Conservation (phyloP, 2,113 vertebrate species). For the Mungos mungo region DNA sequence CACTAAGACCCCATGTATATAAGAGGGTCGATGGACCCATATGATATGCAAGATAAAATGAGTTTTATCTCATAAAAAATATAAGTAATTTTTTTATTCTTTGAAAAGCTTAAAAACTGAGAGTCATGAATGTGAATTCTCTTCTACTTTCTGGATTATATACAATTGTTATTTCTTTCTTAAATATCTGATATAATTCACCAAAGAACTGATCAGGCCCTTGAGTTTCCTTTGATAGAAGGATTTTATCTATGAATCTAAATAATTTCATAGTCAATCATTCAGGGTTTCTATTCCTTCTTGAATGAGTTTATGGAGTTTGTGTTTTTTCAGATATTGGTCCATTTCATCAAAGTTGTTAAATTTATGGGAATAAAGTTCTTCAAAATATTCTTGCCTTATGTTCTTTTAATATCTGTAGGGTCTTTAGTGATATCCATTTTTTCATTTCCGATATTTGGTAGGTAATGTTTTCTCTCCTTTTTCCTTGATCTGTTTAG, state of each 20-base stretch:
- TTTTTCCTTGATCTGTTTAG: not conserved
- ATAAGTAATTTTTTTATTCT: not conserved
- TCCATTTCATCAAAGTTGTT: not conserved
- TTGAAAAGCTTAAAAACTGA: not conserved
- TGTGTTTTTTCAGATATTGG: not conserved
- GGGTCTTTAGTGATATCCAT: not conserved
- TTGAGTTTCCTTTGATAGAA: not conserved
- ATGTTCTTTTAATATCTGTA: not conserved
- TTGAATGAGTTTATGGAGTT: not conserved
- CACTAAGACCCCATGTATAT: not conserved
- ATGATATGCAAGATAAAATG: not conserved
- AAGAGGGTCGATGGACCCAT: not conserved
- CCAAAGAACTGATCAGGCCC: not conserved
- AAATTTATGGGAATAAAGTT: not conserved
- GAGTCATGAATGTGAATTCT: not conserved
- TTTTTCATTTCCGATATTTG: not conserved
- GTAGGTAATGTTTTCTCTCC: not conserved
- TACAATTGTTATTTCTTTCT: not conserved
- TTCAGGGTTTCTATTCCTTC: not conserved
- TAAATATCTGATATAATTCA: not conserved
- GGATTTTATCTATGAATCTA: not conserved
- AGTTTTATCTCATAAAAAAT: not conserved
- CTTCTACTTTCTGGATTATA: not conserved
- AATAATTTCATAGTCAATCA: not conserved
- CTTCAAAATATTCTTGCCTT: not conserved